Evolutionary conservation across 2,888 invertebrate genomes (phyloP).

Genomic region (Galeopsomyia nigrocyanea): DNA sequence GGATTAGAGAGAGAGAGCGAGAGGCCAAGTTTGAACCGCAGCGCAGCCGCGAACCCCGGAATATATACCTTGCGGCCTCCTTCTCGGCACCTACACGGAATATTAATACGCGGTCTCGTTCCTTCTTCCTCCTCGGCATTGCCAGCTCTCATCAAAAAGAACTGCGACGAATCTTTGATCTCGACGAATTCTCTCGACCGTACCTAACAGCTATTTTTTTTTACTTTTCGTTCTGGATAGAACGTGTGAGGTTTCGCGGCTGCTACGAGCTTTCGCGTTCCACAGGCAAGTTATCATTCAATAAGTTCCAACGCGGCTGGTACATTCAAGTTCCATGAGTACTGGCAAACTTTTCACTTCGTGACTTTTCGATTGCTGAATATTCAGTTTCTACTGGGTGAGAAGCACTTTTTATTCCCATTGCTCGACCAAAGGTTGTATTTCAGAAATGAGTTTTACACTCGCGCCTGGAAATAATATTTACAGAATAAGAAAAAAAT

Average conservation of each 20-base stretch:
- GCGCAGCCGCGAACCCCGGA: slow-evolving; percentile 5
- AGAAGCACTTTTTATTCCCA: too few relatives aligned
- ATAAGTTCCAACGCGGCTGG: slow-evolving; percentile 22
- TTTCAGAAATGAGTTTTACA: too few relatives aligned
- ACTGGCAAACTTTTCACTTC: slow-evolving; percentile 16
- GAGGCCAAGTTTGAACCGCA: slow-evolving; percentile 23
- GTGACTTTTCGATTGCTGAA: slow-evolving; percentile 8
- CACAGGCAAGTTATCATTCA: slow-evolving; percentile 28
- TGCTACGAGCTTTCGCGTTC: slow-evolving; percentile 30
- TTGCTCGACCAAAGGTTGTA: too few relatives aligned
- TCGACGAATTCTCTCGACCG: slow-evolving; percentile 22
- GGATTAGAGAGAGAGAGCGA: slow-evolving; percentile 5
- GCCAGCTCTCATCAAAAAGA: slow-evolving; percentile 28
- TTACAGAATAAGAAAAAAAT: too few relatives aligned
- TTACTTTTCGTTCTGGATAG: neutral
- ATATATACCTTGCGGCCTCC: slow-evolving; percentile 31
- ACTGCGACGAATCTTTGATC: slow-evolving; percentile 36
- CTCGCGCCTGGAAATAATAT: too few relatives aligned
- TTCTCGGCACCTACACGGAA: slow-evolving; percentile 18
- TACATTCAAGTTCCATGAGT: neutral
- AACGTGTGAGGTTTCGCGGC: neutral
- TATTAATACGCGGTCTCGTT: slow-evolving; percentile 31
- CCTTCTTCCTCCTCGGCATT: neutral
- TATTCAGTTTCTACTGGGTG: neutral
- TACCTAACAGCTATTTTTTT: slow-evolving; percentile 1